phyloP scores from a whole-genome alignment of 2,797 vertebrate genomes.

The Rousettus madagascariensis region DNA sequence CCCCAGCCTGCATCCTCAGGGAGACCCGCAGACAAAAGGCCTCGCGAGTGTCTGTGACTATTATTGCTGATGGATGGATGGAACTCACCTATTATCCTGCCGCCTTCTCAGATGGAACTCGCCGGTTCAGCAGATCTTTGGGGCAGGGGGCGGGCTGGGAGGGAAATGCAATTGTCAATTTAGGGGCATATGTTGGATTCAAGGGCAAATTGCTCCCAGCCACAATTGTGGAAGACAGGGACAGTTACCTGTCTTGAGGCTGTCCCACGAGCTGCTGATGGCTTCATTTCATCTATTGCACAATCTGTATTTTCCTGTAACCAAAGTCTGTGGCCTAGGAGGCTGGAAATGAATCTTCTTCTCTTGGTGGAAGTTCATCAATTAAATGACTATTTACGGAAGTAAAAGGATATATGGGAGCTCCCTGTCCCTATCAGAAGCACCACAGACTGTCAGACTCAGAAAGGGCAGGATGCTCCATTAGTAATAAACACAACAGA shows the following conservation, averaged over 20 bases:
- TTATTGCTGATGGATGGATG: constrained; percentile 89
- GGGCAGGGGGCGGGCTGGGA: constrained; percentile 32
- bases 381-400: constrained; percentile 1
- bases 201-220: constrained; percentile 49
- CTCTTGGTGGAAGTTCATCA: background rate
- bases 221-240: constrained; percentile 3
- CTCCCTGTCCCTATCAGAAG: background rate
- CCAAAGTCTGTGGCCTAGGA: background rate
- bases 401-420: background rate
- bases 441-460: background rate
- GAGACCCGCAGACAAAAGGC: constrained; percentile 87
- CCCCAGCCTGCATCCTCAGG: constrained; percentile 82
- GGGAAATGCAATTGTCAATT: constrained; percentile 61
- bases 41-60: constrained; percentile 86
- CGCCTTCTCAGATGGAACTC: constrained; percentile 79
- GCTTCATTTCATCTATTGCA: constrained; percentile 46
- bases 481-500: background rate
- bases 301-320: constrained; percentile 11
- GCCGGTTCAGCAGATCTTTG: constrained; percentile 78
- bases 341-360: constrained; percentile 19
- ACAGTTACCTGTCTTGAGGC: constrained; percentile 28
- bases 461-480: background rate
- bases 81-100: constrained; percentile 86
- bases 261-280: constrained; percentile 10
- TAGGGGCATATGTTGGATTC: constrained; percentile 45